These are phyloP conservation scores for Anthopleura xanthogrammica DNA, from an alignment of 92 coral and sea anemone genomes.

Conservation along the genomic window DNA sequence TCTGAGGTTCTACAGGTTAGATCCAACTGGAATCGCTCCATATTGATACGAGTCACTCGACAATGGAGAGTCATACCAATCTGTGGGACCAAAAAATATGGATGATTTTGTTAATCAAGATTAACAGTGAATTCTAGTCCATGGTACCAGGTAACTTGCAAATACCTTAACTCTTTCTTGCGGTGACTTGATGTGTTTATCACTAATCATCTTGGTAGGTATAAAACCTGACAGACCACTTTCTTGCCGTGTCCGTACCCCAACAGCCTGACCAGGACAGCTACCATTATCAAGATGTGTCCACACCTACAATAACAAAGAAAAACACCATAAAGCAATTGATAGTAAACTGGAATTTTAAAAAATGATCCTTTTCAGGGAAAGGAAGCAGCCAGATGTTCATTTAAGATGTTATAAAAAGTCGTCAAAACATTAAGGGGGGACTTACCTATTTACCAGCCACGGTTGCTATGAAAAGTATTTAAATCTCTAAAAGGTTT, in stretches of 20 bases:
- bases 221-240: slow-evolving; percentile 92
- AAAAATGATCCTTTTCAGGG: too few relatives aligned
- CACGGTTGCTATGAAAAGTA: too few relatives aligned
- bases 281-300: slow-evolving; percentile 97
- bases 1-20: slow-evolving; percentile 88
- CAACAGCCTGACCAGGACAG: slow-evolving; percentile 95
- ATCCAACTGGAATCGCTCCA: slow-evolving; percentile 93
- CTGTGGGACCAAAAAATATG: slow-evolving; percentile 24
- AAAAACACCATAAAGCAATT: neutral
- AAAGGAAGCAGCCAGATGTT: too few relatives aligned
- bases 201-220: slow-evolving; percentile 97
- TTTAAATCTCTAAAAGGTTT: too few relatives aligned
- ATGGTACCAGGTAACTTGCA: too few relatives aligned
- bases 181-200: slow-evolving; percentile 82
- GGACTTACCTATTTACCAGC: too few relatives aligned
- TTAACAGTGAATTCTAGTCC: too few relatives aligned
- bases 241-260: slow-evolving; percentile 83
- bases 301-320: slow-evolving; percentile 72
- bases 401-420: too few relatives aligned
- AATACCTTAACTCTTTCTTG: slow-evolving; percentile 94
- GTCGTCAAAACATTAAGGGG: too few relatives aligned
- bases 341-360: too few relatives aligned
- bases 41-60: slow-evolving; percentile 87
- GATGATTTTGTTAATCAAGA: too few relatives aligned
- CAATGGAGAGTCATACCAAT: slow-evolving; percentile 92